Evolutionary conservation across 2,888 invertebrate species (phyloP), one percentile per base, ranked within the genome.

Genomic region (Allacma fusca): DNA sequence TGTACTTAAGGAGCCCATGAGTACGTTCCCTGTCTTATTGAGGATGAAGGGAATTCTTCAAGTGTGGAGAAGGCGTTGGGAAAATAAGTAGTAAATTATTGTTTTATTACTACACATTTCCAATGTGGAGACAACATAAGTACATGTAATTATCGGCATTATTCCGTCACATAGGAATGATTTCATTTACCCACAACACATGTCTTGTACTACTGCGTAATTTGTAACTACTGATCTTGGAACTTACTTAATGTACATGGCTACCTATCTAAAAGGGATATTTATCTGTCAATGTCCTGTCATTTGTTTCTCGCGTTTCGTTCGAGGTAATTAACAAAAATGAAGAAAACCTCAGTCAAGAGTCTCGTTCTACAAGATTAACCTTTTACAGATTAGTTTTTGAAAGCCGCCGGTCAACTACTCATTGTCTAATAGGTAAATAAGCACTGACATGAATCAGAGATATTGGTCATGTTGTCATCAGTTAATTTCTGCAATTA

Each of bases 11-110:
- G n/a, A n/a, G n/a, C n/a, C n/a, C n/a, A n/a, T n/a, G n/a, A n/a
- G n/a, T n/a, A n/a, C n/a, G n/a, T n/a, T n/a, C n/a, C n/a, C n/a
- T n/a, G n/a, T n/a, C n/a, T n/a, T n/a, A n/a, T n/a, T n/a, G 19
- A 12, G 16, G 5, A 19, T 50, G 19, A 4, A 50, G 19, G 4
- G 50, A 50, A 50, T 50, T 50, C 50, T 16, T 50, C 50, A 50
- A 50, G 50, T 50, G 50, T 50, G 50, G 50, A 50, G n/a, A 50
- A 50, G 50, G 50, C 50, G 50, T 50, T 50, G 50, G 16, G 50
- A 50, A 50, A 50, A 50, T 50, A n/a, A 50, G 50, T n/a, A 13
- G 50, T 50, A 50, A 50, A 19, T 50, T 50, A 50, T 19, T 50
- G 50, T 50, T 50, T 50, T 50, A 50, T 50, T 50, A 16, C 50